Evolutionary conservation across 2,888 invertebrate genomes (phyloP).

Genomic region (Copidosoma aretas): DNA sequence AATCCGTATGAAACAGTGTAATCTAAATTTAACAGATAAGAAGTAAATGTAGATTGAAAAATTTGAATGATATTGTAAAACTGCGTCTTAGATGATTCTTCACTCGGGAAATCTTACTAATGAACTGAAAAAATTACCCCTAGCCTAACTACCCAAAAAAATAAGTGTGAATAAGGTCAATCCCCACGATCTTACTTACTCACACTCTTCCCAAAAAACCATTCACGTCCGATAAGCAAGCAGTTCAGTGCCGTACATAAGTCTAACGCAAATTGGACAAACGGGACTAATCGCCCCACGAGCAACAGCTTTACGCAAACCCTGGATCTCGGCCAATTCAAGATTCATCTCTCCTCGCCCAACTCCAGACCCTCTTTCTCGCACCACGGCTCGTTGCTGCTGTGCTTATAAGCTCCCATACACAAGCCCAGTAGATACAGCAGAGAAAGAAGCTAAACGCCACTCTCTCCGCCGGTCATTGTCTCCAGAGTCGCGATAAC

Average conservation of each 20-base stretch:
- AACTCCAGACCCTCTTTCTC: background rate
- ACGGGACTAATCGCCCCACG: conserved; percentile 37
- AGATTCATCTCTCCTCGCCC: conserved; percentile 9
- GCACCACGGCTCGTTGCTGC: background rate
- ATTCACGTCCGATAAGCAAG: background rate
- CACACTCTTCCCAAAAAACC: background rate
- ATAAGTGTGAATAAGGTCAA: too few relatives aligned
- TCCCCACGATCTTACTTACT: too few relatives aligned
- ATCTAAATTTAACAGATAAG: too few relatives aligned
- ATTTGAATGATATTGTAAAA: too few relatives aligned
- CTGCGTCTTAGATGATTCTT: too few relatives aligned
- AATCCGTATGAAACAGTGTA: too few relatives aligned
- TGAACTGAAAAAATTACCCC: too few relatives aligned
- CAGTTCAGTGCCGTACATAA: conserved; percentile 28
- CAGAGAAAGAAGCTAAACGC: background rate
- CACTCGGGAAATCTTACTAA: too few relatives aligned
- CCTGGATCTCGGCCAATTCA: conserved; percentile 30
- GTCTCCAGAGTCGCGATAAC: too few relatives aligned
- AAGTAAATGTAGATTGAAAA: too few relatives aligned
- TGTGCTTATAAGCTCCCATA: background rate
- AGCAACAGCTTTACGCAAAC: conserved; percentile 19
- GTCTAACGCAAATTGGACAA: conserved; percentile 33
- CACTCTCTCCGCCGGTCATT: background rate
- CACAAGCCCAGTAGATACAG: background rate
- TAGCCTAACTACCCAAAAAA: too few relatives aligned